phyloP scores from a whole-genome alignment of 2,113 vertebrate species.

The Muscicapa adusta region DNA sequence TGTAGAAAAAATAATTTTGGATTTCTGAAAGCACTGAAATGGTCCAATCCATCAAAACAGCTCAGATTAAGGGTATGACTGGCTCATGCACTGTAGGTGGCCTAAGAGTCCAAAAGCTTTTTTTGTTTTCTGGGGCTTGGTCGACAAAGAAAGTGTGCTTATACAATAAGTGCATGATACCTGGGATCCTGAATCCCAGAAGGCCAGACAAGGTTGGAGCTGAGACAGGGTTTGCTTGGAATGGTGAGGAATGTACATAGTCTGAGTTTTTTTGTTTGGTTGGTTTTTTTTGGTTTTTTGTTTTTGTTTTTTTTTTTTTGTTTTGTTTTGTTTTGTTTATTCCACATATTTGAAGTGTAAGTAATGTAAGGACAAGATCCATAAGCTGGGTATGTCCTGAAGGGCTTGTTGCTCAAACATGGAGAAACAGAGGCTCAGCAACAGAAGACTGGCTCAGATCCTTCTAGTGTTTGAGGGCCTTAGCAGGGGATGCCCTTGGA shows the following conservation, averaged over 20 bases:
- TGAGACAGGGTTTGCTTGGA: neutral
- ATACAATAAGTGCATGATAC: rapidly evolving
- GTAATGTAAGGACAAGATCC: neutral
- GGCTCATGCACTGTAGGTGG: neutral
- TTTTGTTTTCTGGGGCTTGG: neutral
- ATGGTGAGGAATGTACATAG: neutral
- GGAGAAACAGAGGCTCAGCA: neutral
- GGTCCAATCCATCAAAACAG: neutral
- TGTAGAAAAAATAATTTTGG: neutral
- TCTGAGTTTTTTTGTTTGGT: too few species aligned
- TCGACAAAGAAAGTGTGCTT: neutral
- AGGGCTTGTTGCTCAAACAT: neutral
- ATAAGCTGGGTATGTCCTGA: neutral
- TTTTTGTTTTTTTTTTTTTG: too few species aligned
- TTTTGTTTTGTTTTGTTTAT: too few species aligned
- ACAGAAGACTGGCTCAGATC: neutral
- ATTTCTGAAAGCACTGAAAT: neutral
- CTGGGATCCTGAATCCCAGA: neutral
- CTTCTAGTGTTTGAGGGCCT: neutral
- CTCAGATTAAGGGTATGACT: neutral
- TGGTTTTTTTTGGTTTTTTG: too few species aligned
- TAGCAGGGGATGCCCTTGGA: neutral
- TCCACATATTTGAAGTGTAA: neutral
- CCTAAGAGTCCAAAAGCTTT: neutral
- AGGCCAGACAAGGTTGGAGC: neutral